Evolutionary conservation across 2,888 invertebrate species (phyloP).

Genomic region (Gastrophysa polygoni): DNA sequence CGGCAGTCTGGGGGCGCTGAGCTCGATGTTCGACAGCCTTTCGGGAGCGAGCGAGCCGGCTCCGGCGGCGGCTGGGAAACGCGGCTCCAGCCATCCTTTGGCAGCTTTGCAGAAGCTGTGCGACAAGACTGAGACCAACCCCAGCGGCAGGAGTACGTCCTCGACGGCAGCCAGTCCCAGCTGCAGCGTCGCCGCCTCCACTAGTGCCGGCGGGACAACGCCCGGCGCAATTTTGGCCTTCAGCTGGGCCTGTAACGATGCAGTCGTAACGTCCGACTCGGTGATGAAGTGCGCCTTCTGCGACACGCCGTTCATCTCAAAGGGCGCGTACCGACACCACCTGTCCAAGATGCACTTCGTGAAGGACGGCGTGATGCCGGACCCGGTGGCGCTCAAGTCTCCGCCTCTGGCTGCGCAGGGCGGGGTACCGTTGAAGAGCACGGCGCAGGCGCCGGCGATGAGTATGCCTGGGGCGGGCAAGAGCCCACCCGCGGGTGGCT

Average conservation of each 20-base stretch:
- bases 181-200: slow-evolving; percentile 51
- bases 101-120: slow-evolving; percentile 95
- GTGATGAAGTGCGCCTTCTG: slow-evolving; percentile 95
- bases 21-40: slow-evolving; percentile 89
- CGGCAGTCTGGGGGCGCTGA: slow-evolving; percentile 79
- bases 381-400: slow-evolving; percentile 69
- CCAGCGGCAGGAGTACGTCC: slow-evolving; percentile 56
- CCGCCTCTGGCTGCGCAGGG: slow-evolving; percentile 49
- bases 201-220: slow-evolving; percentile 62
- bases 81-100: slow-evolving; percentile 84
- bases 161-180: slow-evolving; percentile 51
- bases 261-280: slow-evolving; percentile 83
- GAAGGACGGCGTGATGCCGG: slow-evolving; percentile 86
- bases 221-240: slow-evolving; percentile 87
- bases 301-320: slow-evolving; percentile 94
- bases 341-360: slow-evolving; percentile 95
- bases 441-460: slow-evolving; percentile 39
- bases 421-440: slow-evolving; percentile 50
- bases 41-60: slow-evolving; percentile 63
- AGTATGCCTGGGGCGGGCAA: slow-evolving; percentile 46
- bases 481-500: slow-evolving; percentile 59
- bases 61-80: slow-evolving; percentile 62
- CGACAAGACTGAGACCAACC: slow-evolving; percentile 88
- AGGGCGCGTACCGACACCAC: slow-evolving; percentile 96
- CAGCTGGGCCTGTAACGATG: slow-evolving; percentile 94